Base-by-base conservation (phyloP, 2,888 invertebrate genomes). In the Bembecia ichneumoniformis region DNA sequence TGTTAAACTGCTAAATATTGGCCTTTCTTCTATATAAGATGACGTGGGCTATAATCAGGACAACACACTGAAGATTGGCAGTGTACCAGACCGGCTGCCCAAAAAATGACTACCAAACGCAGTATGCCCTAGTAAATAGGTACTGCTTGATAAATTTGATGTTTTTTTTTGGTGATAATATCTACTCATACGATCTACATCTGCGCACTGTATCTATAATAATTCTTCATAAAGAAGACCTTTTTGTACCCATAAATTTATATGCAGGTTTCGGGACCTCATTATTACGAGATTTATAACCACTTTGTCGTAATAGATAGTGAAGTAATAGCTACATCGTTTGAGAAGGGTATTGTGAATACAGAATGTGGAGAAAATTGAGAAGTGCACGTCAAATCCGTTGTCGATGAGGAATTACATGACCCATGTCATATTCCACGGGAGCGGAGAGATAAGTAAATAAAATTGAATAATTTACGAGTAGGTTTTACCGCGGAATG, bases 401-500 rank as follows among this genome's bases (percentile, higher is more conserved):
- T 14, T 40, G 40, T 40, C 50, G 20, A 51, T 49, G 47, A 49
- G 36, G 40, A 52, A 53, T 51, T 49, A 51, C 50, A 48, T 43
- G 49, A 52, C 53, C 55, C 56, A 63, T 63, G 68, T 69, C 69
- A 71, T 69, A 68, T 63, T 60, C 59, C 57, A 64, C 67, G 62
- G 65, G 63, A 66, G 63, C 71, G 68, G 63, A 68, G 13, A 40
- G 68, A 71, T 77, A 77, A 77, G 73, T 74, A 77, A 78, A 77
- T 77, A 77, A 79, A 80, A 80, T 78, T 78, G 77, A 81, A 82
- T 82, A 79, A 82, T 82, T 77, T 76, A 79, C 71, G 74, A 77
- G 75, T 77, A 75, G 73, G 74, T 75, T 81, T 78, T 77, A 74
- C 79, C 77, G 77, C 77, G 74, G 73, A 77, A 77, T 79, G 82